These are phyloP conservation scores for Laticauda colubrina DNA, from an alignment of 2,113 vertebrate genomes.

Conservation along the genomic window DNA sequence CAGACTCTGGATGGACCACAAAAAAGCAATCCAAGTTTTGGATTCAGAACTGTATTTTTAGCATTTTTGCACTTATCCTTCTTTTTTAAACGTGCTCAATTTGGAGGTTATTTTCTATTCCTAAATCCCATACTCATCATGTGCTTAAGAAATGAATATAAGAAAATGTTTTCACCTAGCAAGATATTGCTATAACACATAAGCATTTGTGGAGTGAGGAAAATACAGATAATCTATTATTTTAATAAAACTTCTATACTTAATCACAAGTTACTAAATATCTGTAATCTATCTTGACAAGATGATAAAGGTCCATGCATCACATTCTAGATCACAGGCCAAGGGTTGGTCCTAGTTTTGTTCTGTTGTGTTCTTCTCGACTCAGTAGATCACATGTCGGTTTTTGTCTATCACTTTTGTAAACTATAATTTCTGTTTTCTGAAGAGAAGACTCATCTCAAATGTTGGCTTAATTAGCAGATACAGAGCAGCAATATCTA, in stretches of 20 bases:
- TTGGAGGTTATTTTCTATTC: background rate
- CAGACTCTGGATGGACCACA: background rate
- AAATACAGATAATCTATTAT: background rate
- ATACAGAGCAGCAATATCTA: background rate
- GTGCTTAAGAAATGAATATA: background rate
- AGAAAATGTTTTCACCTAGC: background rate
- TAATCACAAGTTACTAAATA: background rate
- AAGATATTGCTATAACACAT: background rate
- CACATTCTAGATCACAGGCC: background rate
- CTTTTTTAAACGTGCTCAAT: background rate
- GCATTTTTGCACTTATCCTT: background rate
- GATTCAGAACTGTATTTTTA: background rate
- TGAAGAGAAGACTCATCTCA: background rate
- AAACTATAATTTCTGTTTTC: background rate
- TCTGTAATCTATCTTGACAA: background rate
- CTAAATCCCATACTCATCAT: background rate
- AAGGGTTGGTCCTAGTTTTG: background rate
- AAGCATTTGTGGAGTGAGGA: background rate
- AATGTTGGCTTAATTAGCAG: background rate
- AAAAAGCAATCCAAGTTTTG: background rate
- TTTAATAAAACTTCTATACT: background rate
- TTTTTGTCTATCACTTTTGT: background rate
- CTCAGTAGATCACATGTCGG: background rate
- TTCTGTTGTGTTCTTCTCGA: background rate
- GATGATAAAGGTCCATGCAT: background rate